Percentiles rank a stretch among this genome's conserved stretches.
Evolutionary conservation across 2,888 invertebrate genomes (phyloP).

Genomic region (Pasiphila rectangulata): DNA sequence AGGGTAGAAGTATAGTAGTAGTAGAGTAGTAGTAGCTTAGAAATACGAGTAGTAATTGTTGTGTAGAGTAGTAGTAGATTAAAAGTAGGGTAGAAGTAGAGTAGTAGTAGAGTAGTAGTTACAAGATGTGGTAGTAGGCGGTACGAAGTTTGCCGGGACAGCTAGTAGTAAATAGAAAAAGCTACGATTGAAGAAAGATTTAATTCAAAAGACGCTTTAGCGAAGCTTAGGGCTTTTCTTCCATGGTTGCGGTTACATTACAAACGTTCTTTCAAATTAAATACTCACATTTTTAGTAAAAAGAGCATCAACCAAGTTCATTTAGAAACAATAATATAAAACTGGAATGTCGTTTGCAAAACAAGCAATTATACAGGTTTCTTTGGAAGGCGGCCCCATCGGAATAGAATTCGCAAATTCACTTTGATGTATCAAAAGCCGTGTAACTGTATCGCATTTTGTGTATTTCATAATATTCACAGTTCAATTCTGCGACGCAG

Average conservation of each 20-base stretch:
- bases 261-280: constrained; percentile 24
- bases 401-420: constrained; percentile 51
- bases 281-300: constrained; percentile 23
- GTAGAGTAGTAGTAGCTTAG: too few relatives aligned
- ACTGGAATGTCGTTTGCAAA: constrained; percentile 27
- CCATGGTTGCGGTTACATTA: constrained; percentile 17
- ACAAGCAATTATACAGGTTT: constrained; percentile 40
- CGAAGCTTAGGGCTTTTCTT: too few relatives aligned
- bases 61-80: too few relatives aligned
- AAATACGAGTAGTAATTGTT: too few relatives aligned
- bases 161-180: too few relatives aligned
- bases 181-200: too few relatives aligned
- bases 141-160: too few relatives aligned
- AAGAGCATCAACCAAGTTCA: constrained; percentile 23
- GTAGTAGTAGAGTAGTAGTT: too few relatives aligned
- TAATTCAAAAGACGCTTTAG: too few relatives aligned
- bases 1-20: too few relatives aligned
- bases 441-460: constrained; percentile 14
- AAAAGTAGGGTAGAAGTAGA: too few relatives aligned
- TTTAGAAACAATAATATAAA: constrained; percentile 24
- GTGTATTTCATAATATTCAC: constrained; percentile 38
- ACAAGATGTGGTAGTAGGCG: too few relatives aligned
- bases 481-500: constrained; percentile 38
- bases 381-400: constrained; percentile 28
- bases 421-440: constrained; percentile 52